phyloP scores from a whole-genome alignment of 2,113 vertebrate species.

The Pterocles burchelli region DNA sequence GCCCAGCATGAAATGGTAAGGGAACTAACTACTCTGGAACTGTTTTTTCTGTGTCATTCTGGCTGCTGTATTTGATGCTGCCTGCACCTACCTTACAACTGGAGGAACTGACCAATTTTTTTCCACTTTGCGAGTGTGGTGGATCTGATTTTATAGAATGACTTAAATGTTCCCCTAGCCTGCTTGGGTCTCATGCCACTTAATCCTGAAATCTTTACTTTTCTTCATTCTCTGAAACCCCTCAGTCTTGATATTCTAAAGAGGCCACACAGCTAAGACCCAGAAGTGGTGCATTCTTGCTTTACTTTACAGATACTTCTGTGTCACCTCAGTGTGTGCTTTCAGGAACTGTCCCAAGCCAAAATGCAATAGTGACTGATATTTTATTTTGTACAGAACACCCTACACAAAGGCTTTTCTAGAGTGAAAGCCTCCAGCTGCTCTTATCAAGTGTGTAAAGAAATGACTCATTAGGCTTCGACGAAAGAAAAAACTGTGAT shows the following conservation, averaged over 20 bases:
- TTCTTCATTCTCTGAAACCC: not conserved
- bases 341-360: not conserved
- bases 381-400: not conserved
- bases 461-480: not conserved
- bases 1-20: not conserved
- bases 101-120: not conserved
- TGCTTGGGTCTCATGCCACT: not conserved
- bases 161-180: not conserved
- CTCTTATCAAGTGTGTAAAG: not conserved
- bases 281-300: not conserved
- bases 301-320: not conserved
- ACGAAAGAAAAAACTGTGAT: not conserved
- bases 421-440: not conserved
- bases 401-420: not conserved
- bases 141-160: not conserved
- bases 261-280: not conserved
- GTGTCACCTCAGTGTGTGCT: not conserved
- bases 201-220: not conserved
- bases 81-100: not conserved
- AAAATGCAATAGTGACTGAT: not conserved
- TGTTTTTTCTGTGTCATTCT: not conserved
- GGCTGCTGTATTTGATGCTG: not conserved
- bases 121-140: rapidly evolving
- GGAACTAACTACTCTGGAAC: not conserved
- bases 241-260: not conserved